Evolutionary conservation across 1,140 invertebrate genomes (phyloP), one percentile per base, ranked within the genome.

Genomic region (Drosophila orosa): DNA sequence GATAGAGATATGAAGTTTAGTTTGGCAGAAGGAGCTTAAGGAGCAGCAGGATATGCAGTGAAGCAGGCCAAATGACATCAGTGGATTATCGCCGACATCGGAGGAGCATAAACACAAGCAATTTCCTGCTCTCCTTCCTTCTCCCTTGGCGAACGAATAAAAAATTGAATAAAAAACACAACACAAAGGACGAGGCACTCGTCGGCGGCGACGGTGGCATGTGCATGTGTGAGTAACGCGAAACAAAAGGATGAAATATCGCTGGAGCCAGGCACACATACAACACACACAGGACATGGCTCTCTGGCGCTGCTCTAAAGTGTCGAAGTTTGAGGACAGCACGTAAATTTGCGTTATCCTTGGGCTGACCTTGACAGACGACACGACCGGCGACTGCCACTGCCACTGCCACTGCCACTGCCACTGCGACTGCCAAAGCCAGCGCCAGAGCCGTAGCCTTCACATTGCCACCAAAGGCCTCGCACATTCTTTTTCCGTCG

Each of bases 191-290:
- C 66, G 19, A 42, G 42, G 58, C 68, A 27, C 25, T 45, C 31
- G n/a, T 25, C 40, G 29, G 5, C 24, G 24, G 8, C n/a, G 45
- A 3, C 47, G 25, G 10, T 17, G 48, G 12, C 17, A 39, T 56
- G 57, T 69, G 58, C 60, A 75, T 77, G 60, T 24, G 67, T 58
- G 63, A 61, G 72, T 58, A 63, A 40, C 58, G 62, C 58, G 54
- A 86, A 87, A 86, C 83, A 86, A 86, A 86, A 83, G 83, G 79
- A 86, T 86, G 83, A 86, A 87, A 87, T 83, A 89, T 87, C 75
- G 62, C 62, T 55, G 65, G 40, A 44, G 54, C 56, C 33, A 35
- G 27, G n/a, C 29, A 27, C 33, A 31, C 39, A 56, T 24, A 24
- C 50, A 55, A 24, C 40, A 60, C 29, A 39, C 63, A 48, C 56